A percentile compares a stretch with the other conserved stretches of the same genome.
Conservation (phyloP, 2,113 vertebrate species). For the Herpetotheres cachinnans region DNA sequence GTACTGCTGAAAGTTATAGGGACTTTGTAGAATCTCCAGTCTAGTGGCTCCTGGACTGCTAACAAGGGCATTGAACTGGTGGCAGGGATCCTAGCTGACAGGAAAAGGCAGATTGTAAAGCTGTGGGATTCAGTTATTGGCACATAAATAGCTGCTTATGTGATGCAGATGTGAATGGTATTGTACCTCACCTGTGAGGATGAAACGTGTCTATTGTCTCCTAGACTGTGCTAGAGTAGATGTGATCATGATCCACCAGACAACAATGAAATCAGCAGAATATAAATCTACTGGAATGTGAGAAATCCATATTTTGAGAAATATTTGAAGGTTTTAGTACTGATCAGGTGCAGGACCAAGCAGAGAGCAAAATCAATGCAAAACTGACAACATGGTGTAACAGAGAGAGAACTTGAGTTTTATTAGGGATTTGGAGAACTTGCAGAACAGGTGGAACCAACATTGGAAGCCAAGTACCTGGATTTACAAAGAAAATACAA, state of each 20-base stretch:
- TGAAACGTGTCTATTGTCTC: not conserved
- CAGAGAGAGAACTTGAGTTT: not conserved
- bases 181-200: not conserved
- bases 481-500: not conserved
- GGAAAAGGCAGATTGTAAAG: not conserved
- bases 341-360: not conserved
- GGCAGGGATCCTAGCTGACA: not conserved
- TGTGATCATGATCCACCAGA: not conserved
- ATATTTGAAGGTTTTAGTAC: not conserved
- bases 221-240: not conserved
- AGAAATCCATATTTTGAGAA: not conserved
- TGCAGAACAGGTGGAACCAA: not conserved
- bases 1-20: not conserved
- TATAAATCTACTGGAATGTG: not conserved
- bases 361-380: not conserved
- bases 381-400: not conserved
- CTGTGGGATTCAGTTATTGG: not conserved
- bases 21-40: not conserved
- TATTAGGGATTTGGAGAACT: not conserved
- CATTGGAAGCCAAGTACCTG: not conserved
- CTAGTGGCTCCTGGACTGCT: not conserved
- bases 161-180: not conserved
- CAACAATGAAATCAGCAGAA: not conserved
- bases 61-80: not conserved
- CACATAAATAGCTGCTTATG: not conserved